These are phyloP conservation scores for Dynastes hyllus DNA, from an alignment of 2,888 invertebrate genomes.

Conservation along the genomic window DNA sequence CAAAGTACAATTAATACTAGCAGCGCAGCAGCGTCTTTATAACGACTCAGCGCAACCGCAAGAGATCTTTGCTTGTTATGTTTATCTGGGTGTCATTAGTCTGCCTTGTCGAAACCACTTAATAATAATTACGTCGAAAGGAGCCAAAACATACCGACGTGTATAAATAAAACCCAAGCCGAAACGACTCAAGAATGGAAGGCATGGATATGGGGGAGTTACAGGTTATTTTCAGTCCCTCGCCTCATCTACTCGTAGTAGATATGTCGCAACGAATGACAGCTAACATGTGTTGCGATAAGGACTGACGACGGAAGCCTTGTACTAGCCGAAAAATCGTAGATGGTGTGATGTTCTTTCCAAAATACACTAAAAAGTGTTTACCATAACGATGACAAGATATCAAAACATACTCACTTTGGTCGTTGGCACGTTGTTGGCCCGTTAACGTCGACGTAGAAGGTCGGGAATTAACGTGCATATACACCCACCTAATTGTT, in stretches of 20 bases:
- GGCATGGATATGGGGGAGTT: background rate
- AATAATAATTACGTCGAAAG: constrained; percentile 39
- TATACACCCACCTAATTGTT: constrained; percentile 19
- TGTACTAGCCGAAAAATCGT: constrained; percentile 52
- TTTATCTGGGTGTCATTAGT: background rate
- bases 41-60: background rate
- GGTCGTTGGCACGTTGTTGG: background rate
- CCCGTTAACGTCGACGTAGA: no score
- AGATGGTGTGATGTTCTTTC: constrained; percentile 61
- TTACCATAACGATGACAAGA: constrained; percentile 60
- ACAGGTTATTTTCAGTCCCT: constrained; percentile 55
- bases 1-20: constrained; percentile 29
- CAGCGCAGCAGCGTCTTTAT: background rate
- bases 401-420: constrained; percentile 56
- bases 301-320: constrained; percentile 61
- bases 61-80: constrained; percentile 3
- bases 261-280: constrained; percentile 62
- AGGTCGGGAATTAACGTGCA: no score
- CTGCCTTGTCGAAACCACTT: constrained; percentile 42
- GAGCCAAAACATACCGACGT: constrained; percentile 16
- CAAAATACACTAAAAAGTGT: constrained; percentile 60
- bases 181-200: constrained; percentile 8
- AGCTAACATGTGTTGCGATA: constrained; percentile 66
- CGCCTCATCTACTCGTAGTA: constrained; percentile 47
- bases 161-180: constrained; percentile 28